Evolutionary conservation across 2,888 invertebrate species (phyloP), one percentile per base, ranked within the genome.

Genomic region (Trichopoda pennipes): DNA sequence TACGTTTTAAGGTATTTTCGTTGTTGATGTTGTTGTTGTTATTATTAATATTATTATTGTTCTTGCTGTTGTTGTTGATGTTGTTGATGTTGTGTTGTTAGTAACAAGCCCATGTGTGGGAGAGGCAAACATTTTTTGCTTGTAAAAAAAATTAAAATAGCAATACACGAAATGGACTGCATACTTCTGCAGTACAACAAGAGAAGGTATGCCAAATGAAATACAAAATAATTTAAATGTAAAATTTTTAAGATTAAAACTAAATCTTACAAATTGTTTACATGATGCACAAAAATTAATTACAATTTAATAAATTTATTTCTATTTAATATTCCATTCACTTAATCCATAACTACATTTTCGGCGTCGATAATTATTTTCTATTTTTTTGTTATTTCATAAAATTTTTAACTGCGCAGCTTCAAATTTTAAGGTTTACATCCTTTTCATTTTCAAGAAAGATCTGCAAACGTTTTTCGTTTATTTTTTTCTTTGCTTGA

Each of bases 51-150:
- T n/a, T 16, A 12, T 64, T 19, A 14, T 64, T 32, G 47, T 49
- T n/a, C 17, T 32, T 35, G 35, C 1, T 35, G 35, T 35, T 35
- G 28, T 28, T 28, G 28, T 28, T 16, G 19, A n/a, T 55, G n/a
- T 47, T 42, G n/a, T 38, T 73, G 49, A 35, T 66, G 51, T 14
- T 60, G 60, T 73, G 60, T 63, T 60, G 61, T 75, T n/a, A 47
- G 53, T 64, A 70, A 75, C 75, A 66, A 75, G 66, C 70, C 75
- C 75, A 72, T 82, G 82, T 82, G 82, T 82, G 82, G 82, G 82
- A 75, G 82, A 82, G 79, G 75, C 79, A 70, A 82, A 79, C 79
- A 79, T 75, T 70, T 28, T 82, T 68, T 78, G 32, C 63, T 68
- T 70, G 66, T 75, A 64, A 79, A 74, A 82, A 78, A 23, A 42